Percentiles rank a stretch among this genome's conserved stretches.
Evolutionary conservation across 37 sponge, comb jelly and placozoan species (phyloP).

Genomic region (Amphimedon queenslandica): DNA sequence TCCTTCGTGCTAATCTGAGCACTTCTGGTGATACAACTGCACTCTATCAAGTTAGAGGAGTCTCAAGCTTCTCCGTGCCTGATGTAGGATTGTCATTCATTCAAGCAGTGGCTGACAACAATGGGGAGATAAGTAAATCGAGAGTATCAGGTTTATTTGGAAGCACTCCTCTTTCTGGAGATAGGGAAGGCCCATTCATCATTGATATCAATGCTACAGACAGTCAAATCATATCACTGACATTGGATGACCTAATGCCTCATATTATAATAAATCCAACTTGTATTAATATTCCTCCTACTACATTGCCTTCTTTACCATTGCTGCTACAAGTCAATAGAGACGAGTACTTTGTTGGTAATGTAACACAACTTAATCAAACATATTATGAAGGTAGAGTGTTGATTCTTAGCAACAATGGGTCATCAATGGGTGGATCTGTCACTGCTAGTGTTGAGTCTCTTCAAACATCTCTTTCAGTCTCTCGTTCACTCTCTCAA

Average conservation of each 20-base stretch:
- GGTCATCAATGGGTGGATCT: neutral
- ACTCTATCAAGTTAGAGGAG: slow-evolving; percentile 6
- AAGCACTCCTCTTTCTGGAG: neutral
- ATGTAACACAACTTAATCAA: neutral
- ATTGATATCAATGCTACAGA: neutral
- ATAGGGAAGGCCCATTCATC: neutral
- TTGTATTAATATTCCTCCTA: neutral
- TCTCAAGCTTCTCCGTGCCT: slow-evolving; percentile 3
- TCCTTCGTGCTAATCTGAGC: slow-evolving; percentile 5
- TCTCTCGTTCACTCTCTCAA: neutral
- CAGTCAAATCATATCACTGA: neutral
- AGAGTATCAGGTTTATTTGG: slow-evolving; percentile 3
- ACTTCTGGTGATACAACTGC: slow-evolving; percentile 16
- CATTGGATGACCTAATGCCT: neutral
- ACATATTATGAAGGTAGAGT: neutral
- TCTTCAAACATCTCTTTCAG: neutral
- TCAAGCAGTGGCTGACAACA: slow-evolving; percentile 16
- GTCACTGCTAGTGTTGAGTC: neutral
- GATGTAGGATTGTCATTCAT: slow-evolving; percentile 32
- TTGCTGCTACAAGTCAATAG: neutral
- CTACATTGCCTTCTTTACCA: neutral
- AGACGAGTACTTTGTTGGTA: neutral
- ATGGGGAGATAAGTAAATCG: neutral
- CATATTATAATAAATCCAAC: neutral
- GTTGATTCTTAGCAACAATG: neutral